Conservation (phyloP, 2,888 invertebrate species). For the Pseudococcus viburni region DNA sequence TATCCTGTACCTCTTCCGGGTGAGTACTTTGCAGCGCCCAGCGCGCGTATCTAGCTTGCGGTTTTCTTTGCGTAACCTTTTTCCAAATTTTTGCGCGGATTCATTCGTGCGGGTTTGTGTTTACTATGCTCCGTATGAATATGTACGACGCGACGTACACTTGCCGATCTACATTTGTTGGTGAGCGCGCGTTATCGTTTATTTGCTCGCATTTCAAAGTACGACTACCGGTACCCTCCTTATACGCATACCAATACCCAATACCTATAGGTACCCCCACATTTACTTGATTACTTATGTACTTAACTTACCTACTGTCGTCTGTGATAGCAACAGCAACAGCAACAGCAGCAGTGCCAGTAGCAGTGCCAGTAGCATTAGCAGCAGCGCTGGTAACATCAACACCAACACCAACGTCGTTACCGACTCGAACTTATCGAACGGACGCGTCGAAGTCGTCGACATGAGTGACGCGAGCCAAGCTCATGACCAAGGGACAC, state of each 20-base stretch:
- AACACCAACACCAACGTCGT: not conserved
- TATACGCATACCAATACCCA: too few species aligned
- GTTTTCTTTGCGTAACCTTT: not conserved
- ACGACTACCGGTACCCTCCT: too few species aligned
- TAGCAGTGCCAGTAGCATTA: not conserved
- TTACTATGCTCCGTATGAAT: not conserved
- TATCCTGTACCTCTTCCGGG: not conserved
- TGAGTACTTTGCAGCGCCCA: not conserved
- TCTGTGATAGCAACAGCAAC: too few species aligned
- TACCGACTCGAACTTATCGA: constrained; percentile 5
- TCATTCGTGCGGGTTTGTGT: not conserved
- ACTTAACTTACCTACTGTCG: too few species aligned
- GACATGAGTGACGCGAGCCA: not conserved
- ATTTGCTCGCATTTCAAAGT: too few species aligned
- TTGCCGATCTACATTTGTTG: too few species aligned
- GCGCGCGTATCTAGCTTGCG: not conserved
- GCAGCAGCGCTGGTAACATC: not conserved
- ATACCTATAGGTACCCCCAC: too few species aligned
- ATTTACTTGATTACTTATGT: too few species aligned
- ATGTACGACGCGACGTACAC: too few species aligned
- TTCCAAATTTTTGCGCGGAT: not conserved
- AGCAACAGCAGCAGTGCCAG: not conserved
- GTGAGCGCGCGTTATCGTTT: too few species aligned
- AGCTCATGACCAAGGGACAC: not conserved
- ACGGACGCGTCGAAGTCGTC: not conserved